phyloP scores from a whole-genome alignment of 2,113 vertebrate genomes.

The Verasper variegatus region DNA sequence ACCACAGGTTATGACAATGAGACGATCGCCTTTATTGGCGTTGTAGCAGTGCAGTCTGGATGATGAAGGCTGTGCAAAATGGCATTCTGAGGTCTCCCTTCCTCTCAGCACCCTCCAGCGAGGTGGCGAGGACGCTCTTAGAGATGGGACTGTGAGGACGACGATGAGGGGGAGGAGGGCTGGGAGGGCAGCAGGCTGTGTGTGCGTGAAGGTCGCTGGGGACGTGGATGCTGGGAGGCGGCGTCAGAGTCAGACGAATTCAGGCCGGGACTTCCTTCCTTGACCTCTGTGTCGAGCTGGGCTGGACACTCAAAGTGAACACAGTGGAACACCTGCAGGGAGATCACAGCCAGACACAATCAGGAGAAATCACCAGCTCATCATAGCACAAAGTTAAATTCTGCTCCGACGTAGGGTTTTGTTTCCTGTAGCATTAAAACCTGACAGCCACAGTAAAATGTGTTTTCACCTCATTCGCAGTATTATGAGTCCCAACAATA shows the following conservation, averaged over 20 bases:
- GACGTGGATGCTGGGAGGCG: conserved; percentile 49
- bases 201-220: conserved; percentile 67
- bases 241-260: conserved; percentile 56
- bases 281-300: conserved; percentile 86
- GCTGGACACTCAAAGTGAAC: conserved; percentile 98
- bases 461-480: conserved; percentile 93
- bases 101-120: conserved; percentile 18
- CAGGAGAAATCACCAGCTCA: neutral
- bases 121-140: conserved; percentile 21
- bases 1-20: conserved; percentile 35
- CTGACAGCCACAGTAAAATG: fast-evolving
- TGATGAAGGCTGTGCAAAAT: conserved; percentile 72
- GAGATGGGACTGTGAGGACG: conserved; percentile 64
- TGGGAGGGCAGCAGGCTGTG: conserved; percentile 72
- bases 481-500: conserved; percentile 98
- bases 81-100: conserved; percentile 50
- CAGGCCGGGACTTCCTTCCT: conserved; percentile 83
- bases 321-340: conserved; percentile 94
- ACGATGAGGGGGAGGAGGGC: conserved; percentile 57
- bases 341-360: neutral
- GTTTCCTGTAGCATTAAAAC: neutral
- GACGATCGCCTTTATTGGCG: conserved; percentile 54
- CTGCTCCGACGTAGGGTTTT: neutral
- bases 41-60: conserved; percentile 60
- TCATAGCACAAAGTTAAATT: neutral